Percentiles rank a stretch among this genome's conserved stretches.
Evolutionary conservation across 1,140 invertebrate genomes (phyloP).

Genomic region (Sycophaga agraensis): DNA sequence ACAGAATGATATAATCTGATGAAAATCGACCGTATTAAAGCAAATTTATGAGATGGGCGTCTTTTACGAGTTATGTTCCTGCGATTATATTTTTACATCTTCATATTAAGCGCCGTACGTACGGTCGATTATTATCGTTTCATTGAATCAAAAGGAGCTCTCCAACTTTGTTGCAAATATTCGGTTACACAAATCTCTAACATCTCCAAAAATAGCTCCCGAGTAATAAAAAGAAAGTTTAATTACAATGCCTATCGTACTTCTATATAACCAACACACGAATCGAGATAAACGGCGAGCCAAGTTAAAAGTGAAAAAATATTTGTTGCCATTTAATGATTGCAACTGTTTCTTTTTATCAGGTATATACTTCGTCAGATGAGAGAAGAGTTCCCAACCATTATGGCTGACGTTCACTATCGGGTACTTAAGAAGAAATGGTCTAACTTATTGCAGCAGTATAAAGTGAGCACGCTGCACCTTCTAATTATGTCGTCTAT

Average conservation of each 20-base stretch:
- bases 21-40: not conserved
- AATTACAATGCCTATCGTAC: too few species aligned
- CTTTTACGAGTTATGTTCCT: too few species aligned
- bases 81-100: too few species aligned
- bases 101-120: too few species aligned
- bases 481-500: not conserved
- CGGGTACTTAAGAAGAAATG: slow-evolving; percentile 46
- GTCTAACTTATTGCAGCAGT: slow-evolving; percentile 45
- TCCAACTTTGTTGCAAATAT: too few species aligned
- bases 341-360: not conserved
- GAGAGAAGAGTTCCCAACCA: slow-evolving; percentile 41
- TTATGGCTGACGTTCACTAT: slow-evolving; percentile 45
- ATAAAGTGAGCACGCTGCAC: slow-evolving; percentile 38
- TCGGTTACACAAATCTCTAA: too few species aligned
- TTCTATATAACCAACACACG: too few species aligned
- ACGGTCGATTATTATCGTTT: too few species aligned
- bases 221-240: too few species aligned
- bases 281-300: too few species aligned
- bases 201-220: too few species aligned
- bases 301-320: not conserved
- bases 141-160: too few species aligned
- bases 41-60: not conserved
- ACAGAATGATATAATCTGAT: not conserved
- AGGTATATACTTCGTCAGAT: slow-evolving; percentile 43
- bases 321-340: not conserved